Evolutionary conservation across 2,113 vertebrate species (phyloP).

Genomic region (Sylvia atricapilla): DNA sequence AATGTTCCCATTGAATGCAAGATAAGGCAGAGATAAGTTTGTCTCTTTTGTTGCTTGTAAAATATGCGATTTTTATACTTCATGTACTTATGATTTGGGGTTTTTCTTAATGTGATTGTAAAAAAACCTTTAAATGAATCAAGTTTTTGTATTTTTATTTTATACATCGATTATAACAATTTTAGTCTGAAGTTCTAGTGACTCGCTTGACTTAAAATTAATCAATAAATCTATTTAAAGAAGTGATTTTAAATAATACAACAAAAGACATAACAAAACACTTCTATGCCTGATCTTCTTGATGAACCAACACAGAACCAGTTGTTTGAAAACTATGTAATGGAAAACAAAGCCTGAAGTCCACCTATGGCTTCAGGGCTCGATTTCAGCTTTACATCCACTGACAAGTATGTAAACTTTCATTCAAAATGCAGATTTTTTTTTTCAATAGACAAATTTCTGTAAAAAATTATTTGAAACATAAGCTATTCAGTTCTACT

Average conservation of each 20-base stretch:
- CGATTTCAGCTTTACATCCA: neutral
- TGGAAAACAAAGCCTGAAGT: neutral
- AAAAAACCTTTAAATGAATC: neutral
- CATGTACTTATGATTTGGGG: rapidly evolving
- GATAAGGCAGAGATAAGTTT: neutral
- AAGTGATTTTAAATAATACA: neutral
- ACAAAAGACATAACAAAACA: neutral
- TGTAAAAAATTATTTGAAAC: neutral
- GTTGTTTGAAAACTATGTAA: neutral
- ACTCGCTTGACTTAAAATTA: neutral
- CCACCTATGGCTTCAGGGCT: neutral
- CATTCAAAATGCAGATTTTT: neutral
- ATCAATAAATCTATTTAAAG: neutral
- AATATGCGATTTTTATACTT: neutral
- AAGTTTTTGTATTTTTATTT: neutral
- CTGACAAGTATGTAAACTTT: neutral
- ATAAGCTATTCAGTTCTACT: neutral
- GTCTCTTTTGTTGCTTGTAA: neutral
- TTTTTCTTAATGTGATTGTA: neutral
- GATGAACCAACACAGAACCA: neutral
- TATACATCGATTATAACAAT: rapidly evolving
- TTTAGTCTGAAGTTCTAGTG: neutral
- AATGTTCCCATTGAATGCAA: neutral
- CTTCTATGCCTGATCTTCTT: neutral
- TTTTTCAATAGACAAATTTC: neutral